Evolutionary conservation across 2,888 invertebrate species (phyloP), one percentile per base, ranked within the genome.

Genomic region (Prosapia bicincta): DNA sequence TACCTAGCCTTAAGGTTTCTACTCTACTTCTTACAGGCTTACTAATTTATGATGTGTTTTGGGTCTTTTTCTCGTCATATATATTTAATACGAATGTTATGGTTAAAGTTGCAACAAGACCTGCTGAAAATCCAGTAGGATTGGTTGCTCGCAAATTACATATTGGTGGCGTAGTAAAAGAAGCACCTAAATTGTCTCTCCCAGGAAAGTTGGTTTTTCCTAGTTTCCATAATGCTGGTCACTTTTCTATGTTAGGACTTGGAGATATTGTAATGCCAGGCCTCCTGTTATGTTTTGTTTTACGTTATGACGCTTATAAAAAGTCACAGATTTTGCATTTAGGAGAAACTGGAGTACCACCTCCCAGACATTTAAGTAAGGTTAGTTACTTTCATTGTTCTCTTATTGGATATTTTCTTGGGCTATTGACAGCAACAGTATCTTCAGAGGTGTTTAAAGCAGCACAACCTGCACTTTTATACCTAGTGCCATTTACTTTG

Each of bases 51-150:
- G 98, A 98, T 86, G 98, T 98, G 65, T 98, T 98, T 87, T 98
- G 98, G 98, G 98, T 98, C 72, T 98, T 98, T 88, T 98, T 98
- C 88, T 98, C 98, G 1, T 97, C 97, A 0, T 98, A 98, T 85
- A 96, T 98, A 84, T 98, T 98, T 88, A 98, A 96, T 86, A 95
- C 98, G 83, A 98, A 98, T 84, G 98, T 98, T 80, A 98, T 98
- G 98, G 98, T 98, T 80, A 98, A 97, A 87, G 93, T 92, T 80
- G 92, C 93, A 75, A 93, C 92, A 75, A 87, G 95, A 83, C 94
- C 95, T 38, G 95, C 96, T 13, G 96, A 96, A 83, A 96, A 96
- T 87, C 96, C 96, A 0, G 95, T 98, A 84, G 97, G 97, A 82
- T 89, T 97, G 82, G 95, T 98, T 79, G 97, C 98, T 70, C 91